phyloP scores from a whole-genome alignment of 1,140 invertebrate species.

The Polyergus mexicanus region DNA sequence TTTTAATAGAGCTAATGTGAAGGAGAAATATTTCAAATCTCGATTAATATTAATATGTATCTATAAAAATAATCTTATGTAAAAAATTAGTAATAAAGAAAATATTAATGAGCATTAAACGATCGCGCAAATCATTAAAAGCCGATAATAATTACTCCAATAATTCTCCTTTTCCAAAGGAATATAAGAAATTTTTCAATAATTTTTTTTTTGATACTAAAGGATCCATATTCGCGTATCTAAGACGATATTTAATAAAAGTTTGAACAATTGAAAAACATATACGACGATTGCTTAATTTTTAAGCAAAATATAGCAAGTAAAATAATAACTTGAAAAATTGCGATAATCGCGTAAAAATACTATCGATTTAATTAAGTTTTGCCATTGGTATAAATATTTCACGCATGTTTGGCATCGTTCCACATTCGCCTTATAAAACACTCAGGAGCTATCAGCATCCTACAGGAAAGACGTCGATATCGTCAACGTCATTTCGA shows the following conservation, averaged over 20 bases:
- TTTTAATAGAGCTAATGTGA: neutral
- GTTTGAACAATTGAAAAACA: neutral
- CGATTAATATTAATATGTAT: neutral
- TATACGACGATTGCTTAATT: neutral
- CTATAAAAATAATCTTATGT: neutral
- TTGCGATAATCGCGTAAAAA: neutral
- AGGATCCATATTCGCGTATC: neutral
- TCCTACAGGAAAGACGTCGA: slow-evolving; percentile 19
- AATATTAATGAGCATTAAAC: slow-evolving; percentile 7
- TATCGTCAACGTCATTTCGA: slow-evolving; percentile 24
- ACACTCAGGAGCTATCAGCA: neutral
- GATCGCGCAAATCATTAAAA: slow-evolving; percentile 14
- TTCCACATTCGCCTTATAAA: slow-evolving; percentile 1
- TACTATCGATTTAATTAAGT: slow-evolving; percentile 10
- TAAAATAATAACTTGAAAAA: neutral
- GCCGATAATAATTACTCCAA: neutral
- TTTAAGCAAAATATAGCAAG: neutral
- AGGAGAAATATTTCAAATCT: neutral
- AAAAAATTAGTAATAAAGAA: neutral
- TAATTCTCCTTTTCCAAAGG: neutral
- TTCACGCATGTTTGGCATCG: slow-evolving; percentile 20
- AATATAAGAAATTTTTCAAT: neutral
- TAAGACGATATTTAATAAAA: slow-evolving; percentile 2
- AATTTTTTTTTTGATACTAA: neutral
- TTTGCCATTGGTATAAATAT: slow-evolving; percentile 10